Conservation (phyloP, 2,888 invertebrate genomes). For the Cephus runcator region DNA sequence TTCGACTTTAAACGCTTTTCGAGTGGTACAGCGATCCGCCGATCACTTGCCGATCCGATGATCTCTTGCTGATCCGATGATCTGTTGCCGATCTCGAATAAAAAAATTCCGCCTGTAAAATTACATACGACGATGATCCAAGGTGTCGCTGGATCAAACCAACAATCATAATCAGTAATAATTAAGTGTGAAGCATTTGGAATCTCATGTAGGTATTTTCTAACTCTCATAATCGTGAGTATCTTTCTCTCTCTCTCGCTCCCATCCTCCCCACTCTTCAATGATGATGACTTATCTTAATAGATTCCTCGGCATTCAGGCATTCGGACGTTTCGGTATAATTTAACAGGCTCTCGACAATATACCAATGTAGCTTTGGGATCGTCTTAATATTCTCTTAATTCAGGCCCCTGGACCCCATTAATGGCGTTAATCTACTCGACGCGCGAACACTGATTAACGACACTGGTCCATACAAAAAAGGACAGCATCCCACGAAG, state of each 20-base stretch:
- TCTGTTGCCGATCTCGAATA: neutral
- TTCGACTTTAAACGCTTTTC: neutral
- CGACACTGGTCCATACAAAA: conserved; percentile 13
- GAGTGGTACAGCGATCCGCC: neutral
- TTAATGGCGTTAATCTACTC: conserved; percentile 54
- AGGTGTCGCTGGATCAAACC: neutral
- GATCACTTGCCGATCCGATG: neutral
- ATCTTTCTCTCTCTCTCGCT: neutral
- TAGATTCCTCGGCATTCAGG: conserved; percentile 40
- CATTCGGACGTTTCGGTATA: conserved; percentile 31
- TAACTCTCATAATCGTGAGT: neutral
- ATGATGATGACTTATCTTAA: conserved; percentile 48
- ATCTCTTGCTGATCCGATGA: neutral
- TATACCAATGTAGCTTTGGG: conserved; percentile 3
- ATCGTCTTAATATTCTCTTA: conserved; percentile 43
- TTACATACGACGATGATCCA: neutral
- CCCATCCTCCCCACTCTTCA: neutral
- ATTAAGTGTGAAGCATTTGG: neutral
- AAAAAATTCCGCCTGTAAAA: neutral
- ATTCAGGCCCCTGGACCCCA: conserved; percentile 38
- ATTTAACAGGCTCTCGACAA: conserved; percentile 41
- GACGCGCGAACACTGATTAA: conserved; percentile 43
- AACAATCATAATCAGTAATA: neutral
- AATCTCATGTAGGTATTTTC: neutral
- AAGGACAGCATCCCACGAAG: neutral